Conservation (phyloP, 2,797 vertebrate genomes). For the Hirundo rustica region DNA sequence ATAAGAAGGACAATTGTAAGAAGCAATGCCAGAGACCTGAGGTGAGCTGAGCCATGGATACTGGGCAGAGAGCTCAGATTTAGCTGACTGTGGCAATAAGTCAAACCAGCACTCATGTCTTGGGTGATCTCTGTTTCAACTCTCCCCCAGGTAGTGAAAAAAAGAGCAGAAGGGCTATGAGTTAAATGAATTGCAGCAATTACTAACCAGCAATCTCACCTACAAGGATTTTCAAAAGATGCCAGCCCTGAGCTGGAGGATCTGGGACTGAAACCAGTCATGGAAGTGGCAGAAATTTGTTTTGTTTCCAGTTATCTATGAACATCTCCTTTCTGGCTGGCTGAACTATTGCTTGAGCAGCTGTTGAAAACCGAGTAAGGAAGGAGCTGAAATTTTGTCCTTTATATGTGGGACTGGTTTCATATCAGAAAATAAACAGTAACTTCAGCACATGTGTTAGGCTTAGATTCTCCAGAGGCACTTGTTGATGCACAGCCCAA, state of each 20-base stretch:
- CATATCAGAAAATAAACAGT: not conserved
- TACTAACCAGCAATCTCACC: not conserved
- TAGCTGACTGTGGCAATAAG: slow-evolving; percentile 42
- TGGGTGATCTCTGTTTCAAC: not conserved
- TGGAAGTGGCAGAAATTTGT: not conserved
- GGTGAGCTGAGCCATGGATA: slow-evolving; percentile 25
- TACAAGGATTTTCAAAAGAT: not conserved
- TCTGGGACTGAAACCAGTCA: not conserved
- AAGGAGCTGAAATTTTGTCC: not conserved
- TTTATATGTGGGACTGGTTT: not conserved
- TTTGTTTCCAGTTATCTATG: not conserved
- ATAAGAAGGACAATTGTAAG: not conserved
- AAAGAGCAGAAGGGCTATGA: not conserved
- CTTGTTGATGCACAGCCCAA: not conserved
- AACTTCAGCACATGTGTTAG: rapidly evolving
- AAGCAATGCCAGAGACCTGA: not conserved
- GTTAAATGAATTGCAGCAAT: not conserved
- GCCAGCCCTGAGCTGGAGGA: not conserved
- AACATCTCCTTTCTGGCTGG: not conserved
- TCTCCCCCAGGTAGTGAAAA: not conserved
- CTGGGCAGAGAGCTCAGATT: slow-evolving; percentile 44
- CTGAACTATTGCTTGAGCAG: not conserved
- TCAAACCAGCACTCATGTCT: not conserved
- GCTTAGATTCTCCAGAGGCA: not conserved
- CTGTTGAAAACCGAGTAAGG: not conserved